Conservation (phyloP, 2,888 invertebrate species). For the Auanema freiburgensis region DNA sequence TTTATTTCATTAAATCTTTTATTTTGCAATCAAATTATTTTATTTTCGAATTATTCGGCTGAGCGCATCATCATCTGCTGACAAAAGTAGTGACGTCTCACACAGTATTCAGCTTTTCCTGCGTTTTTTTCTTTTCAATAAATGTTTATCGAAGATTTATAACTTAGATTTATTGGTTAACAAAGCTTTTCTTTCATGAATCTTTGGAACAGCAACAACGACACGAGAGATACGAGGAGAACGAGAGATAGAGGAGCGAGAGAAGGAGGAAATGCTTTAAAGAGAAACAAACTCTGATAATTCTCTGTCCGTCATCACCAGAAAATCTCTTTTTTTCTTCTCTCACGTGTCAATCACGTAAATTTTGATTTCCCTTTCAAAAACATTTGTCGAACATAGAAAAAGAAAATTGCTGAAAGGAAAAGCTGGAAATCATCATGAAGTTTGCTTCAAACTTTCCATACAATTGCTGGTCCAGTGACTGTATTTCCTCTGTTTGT, state of each 20-base stretch:
- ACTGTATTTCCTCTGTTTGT: too few species aligned
- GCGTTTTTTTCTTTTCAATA: conserved; percentile 2
- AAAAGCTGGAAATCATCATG: not conserved
- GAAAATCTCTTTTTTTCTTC: conserved; percentile 2
- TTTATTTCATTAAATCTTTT: too few species aligned
- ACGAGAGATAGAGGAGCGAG: too few species aligned
- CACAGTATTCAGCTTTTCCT: not conserved
- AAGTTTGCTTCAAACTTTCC: not conserved
- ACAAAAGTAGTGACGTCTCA: conserved; percentile 11
- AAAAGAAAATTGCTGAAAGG: not conserved
- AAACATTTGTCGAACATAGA: not conserved
- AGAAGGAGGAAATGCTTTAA: not conserved
- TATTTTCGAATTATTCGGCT: too few species aligned
- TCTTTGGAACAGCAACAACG: not conserved
- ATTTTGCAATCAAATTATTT: too few species aligned
- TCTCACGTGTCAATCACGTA: conserved; percentile 1
- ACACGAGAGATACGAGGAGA: not conserved
- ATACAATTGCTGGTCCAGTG: too few species aligned
- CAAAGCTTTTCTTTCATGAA: too few species aligned
- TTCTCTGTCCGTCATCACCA: not conserved
- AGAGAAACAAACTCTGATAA: not conserved
- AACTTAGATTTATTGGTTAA: too few species aligned
- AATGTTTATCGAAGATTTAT: conserved; percentile 6
- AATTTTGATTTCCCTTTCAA: not conserved
- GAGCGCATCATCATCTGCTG: not conserved